Conservation (phyloP, 2,888 invertebrate species). For the Apoderus coryli region DNA sequence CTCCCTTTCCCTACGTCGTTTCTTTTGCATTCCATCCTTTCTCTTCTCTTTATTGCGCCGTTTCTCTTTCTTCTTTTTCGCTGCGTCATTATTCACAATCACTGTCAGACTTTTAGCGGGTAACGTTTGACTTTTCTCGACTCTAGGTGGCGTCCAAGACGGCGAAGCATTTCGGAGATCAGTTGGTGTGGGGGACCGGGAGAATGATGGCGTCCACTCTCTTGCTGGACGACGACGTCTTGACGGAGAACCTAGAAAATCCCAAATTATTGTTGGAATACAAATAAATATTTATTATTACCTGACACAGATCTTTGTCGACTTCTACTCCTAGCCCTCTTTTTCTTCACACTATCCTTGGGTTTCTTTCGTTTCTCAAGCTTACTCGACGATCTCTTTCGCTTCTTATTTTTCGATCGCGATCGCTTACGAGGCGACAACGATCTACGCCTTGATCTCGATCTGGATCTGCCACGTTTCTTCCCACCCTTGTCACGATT, state of each 20-base stretch:
- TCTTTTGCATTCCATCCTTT: conserved; percentile 19
- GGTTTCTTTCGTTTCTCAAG: conserved; percentile 30
- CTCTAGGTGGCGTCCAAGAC: conserved; percentile 49
- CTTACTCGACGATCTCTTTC: conserved; percentile 24
- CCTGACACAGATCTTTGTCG: too few relatives aligned
- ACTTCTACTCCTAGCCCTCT: too few relatives aligned
- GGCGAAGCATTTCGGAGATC: conserved; percentile 26
- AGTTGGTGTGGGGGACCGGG: conserved; percentile 40
- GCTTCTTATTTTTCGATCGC: conserved; percentile 23
- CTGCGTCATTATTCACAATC: conserved; percentile 36
- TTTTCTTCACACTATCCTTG: conserved; percentile 27
- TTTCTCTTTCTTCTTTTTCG: conserved; percentile 30
- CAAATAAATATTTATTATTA: too few relatives aligned
- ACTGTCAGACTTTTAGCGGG: conserved; percentile 36
- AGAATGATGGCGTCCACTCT: conserved; percentile 39
- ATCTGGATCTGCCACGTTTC: conserved; percentile 21
- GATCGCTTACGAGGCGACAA: conserved; percentile 17
- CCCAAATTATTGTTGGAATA: too few relatives aligned
- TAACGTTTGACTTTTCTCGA: conserved; percentile 23
- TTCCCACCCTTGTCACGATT: conserved; percentile 22
- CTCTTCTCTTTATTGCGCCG: conserved; percentile 21
- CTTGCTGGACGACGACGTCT: conserved; percentile 23
- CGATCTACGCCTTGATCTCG: conserved; percentile 18
- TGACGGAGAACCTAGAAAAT: too few relatives aligned
- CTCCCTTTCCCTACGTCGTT: conserved; percentile 28